A percentile compares a stretch with the other conserved stretches of the same genome.
Evolutionary conservation across 2,888 invertebrate genomes (phyloP).

Genomic region (Acleris emargana): DNA sequence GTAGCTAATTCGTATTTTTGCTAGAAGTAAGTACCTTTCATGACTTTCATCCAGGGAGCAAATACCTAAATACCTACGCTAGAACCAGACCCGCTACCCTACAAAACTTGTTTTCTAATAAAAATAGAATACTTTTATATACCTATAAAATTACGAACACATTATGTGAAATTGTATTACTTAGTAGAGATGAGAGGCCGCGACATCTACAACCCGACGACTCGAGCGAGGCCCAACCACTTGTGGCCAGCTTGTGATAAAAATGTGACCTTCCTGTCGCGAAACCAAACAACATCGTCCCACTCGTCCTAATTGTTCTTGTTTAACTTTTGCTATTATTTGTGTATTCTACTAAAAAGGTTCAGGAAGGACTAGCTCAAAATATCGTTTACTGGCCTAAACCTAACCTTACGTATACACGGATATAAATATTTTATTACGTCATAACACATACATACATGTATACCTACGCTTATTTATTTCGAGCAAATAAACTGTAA

Average conservation of each 20-base stretch:
- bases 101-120: no score
- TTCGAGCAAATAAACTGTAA: conserved; percentile 59
- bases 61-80: no score
- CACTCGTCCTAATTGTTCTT: neutral
- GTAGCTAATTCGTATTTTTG: no score
- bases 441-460: conserved; percentile 30
- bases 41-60: no score
- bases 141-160: neutral
- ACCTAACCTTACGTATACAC: conserved; percentile 24
- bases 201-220: conserved; percentile 9
- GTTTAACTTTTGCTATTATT: no score
- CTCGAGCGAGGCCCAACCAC: conserved; percentile 16
- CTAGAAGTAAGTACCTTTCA: no score
- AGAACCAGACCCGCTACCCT: no score
- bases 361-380: no score
- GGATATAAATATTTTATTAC: conserved; percentile 36
- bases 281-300: conserved; percentile 10
- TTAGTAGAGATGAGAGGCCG: conserved; percentile 7
- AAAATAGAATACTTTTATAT: no score
- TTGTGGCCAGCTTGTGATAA: conserved; percentile 24
- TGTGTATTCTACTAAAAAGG: no score
- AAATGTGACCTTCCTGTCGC: conserved; percentile 20
- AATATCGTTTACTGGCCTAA: conserved; percentile 7
- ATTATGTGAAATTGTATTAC: neutral
- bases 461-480: conserved; percentile 42